Percentiles rank a stretch among this genome's conserved stretches.
These are phyloP conservation scores for Hylyphantes graminicola DNA, from an alignment of 1,140 invertebrate species.

Conservation along the genomic window DNA sequence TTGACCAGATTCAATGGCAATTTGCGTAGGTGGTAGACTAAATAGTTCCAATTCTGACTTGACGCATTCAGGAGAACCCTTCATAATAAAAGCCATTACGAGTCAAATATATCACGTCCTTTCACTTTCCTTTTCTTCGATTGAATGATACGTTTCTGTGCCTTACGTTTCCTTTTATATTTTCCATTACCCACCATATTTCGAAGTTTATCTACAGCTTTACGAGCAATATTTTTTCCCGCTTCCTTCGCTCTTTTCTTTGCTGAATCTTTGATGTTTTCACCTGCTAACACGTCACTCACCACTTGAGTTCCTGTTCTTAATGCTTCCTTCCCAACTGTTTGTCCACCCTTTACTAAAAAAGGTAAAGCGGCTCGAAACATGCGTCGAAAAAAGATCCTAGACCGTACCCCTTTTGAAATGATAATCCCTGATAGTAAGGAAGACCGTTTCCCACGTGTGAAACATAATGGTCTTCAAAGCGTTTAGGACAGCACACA, in stretches of 20 bases:
- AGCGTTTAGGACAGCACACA: not conserved
- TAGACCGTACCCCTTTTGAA: slow-evolving; percentile 11
- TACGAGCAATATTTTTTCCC: slow-evolving; percentile 7
- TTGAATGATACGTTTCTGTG: slow-evolving; percentile 4
- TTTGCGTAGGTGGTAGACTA: slow-evolving; percentile 31
- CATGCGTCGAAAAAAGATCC: not conserved
- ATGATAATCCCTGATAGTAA: not conserved
- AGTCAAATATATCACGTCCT: slow-evolving; percentile 38
- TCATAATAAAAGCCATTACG: slow-evolving; percentile 22
- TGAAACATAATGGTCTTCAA: slow-evolving; percentile 22
- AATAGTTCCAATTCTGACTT: slow-evolving; percentile 19
- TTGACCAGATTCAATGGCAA: slow-evolving; percentile 30
- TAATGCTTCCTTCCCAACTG: slow-evolving; percentile 25
- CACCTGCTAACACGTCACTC: slow-evolving; percentile 14
- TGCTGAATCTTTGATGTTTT: slow-evolving; percentile 2
- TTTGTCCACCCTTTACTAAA: not conserved
- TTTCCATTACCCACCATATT: slow-evolving; percentile 12
- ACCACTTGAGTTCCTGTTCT: slow-evolving; percentile 5
- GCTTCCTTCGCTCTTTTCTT: slow-evolving; percentile 10
- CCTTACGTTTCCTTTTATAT: slow-evolving; percentile 8
- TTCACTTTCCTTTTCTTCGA: not conserved
- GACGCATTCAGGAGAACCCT: slow-evolving; percentile 29
- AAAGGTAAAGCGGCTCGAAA: slow-evolving; percentile 26
- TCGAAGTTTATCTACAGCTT: not conserved
- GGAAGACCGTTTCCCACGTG: slow-evolving; percentile 10